A percentile compares a stretch with the other conserved stretches of the same genome.
These are phyloP conservation scores for Antennarius striatus DNA, from an alignment of 2,113 vertebrate species.

Conservation along the genomic window DNA sequence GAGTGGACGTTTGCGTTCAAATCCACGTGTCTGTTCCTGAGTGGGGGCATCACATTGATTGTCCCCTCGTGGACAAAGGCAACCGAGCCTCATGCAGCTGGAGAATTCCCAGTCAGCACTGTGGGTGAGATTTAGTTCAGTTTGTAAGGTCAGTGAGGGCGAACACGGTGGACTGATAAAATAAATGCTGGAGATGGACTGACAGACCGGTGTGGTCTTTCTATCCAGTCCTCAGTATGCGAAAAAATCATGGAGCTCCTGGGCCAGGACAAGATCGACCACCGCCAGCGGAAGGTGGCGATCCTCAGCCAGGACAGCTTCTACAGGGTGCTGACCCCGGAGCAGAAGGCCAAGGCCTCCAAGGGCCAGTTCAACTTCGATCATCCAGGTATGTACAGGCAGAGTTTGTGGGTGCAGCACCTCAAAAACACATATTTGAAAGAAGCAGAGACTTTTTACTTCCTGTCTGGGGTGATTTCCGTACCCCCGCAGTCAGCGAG, in stretches of 20 bases:
- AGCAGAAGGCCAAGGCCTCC: constrained; percentile 94
- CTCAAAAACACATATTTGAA: constrained; percentile 6
- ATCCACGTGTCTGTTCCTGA: not conserved
- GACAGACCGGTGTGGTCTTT: not conserved
- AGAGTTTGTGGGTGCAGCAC: not conserved
- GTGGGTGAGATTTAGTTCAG: constrained; percentile 37
- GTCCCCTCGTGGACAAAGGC: constrained; percentile 55
- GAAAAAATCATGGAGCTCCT: constrained; percentile 96
- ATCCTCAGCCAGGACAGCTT: constrained; percentile 99
- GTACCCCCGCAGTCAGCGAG: constrained; percentile 59
- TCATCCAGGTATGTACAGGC: constrained; percentile 86
- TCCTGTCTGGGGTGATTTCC: constrained; percentile 48
- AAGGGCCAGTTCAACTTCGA: constrained; percentile 99
- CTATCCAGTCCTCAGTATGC: constrained; percentile 90
- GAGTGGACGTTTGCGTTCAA: not conserved
- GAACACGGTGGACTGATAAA: not conserved
- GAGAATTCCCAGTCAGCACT: constrained; percentile 63
- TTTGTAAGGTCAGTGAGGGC: constrained; percentile 50
- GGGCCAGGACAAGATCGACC: constrained; percentile 96
- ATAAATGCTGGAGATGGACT: too few species aligned
- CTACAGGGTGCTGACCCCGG: constrained; percentile 91
- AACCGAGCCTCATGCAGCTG: constrained; percentile 13
- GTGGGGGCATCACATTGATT: constrained; percentile 34
- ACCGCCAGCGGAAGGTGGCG: constrained; percentile 92
- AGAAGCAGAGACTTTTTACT: constrained; percentile 41